These are phyloP conservation scores for Ganaspis sp. DNA, from an alignment of 1,140 invertebrate species.

Conservation along the genomic window DNA sequence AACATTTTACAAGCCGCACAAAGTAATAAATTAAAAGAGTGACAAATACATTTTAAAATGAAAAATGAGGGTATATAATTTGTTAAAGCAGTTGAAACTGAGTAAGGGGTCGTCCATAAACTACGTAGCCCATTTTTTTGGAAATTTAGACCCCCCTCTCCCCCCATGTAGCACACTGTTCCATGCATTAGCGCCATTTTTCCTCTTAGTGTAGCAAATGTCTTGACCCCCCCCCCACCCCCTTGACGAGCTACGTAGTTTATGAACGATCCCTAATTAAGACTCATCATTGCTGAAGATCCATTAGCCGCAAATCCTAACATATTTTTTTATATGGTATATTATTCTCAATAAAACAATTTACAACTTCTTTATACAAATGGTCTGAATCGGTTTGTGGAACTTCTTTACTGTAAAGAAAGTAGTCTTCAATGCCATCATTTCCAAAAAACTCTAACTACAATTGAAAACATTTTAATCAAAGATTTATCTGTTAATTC, in stretches of 20 bases:
- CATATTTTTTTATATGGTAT: constrained; percentile 66
- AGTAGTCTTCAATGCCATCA: constrained; percentile 57
- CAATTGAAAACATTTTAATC: no score
- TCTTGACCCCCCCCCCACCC: no score
- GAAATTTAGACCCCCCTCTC: no score
- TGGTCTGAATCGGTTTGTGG: constrained; percentile 55
- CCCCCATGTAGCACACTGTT: no score
- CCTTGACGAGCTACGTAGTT: no score
- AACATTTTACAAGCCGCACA: no score
- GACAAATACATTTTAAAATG: constrained; percentile 67
- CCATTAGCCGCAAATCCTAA: constrained; percentile 68
- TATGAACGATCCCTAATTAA: no score
- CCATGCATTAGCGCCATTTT: no score
- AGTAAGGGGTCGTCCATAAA: no score
- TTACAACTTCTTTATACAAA: constrained; percentile 49
- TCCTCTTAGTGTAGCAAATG: no score
- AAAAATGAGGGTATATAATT: constrained; percentile 59
- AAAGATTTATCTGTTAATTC: no score
- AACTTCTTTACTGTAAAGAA: constrained; percentile 50
- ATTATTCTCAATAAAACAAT: constrained; percentile 60
- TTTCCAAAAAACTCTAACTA: constrained; percentile 45
- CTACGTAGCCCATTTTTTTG: no score
- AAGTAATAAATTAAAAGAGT: constrained; percentile 44
- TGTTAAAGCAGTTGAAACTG: constrained; percentile 55
- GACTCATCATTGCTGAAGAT: constrained; percentile 65